Evolutionary conservation across 2,797 vertebrate genomes (phyloP).

Genomic region (Naso thynnoides): DNA sequence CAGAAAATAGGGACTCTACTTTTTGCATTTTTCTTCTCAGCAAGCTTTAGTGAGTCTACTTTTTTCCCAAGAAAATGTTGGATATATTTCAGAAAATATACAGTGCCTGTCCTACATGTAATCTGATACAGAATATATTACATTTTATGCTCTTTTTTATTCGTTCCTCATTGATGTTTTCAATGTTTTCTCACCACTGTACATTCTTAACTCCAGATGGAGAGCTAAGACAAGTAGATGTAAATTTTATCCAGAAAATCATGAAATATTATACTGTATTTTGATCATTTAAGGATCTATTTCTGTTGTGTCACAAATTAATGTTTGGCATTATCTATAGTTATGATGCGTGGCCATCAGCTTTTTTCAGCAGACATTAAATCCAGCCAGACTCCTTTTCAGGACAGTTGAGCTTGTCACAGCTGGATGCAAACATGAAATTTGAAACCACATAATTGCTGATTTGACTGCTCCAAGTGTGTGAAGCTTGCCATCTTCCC

Average conservation of each 20-base stretch:
- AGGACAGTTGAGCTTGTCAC: constrained; percentile 64
- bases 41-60: constrained; percentile 17
- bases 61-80: constrained; percentile 26
- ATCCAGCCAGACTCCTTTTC: constrained; percentile 50
- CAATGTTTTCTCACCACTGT: constrained; percentile 17
- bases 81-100: constrained; percentile 43
- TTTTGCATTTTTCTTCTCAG: constrained; percentile 22
- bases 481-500: constrained; percentile 63
- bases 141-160: constrained; percentile 37
- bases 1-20: constrained; percentile 13
- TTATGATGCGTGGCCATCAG: constrained; percentile 48
- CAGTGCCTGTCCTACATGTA: constrained; percentile 29
- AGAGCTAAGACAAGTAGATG: constrained; percentile 2
- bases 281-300: background rate
- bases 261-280: constrained; percentile 6
- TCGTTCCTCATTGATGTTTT: constrained; percentile 14
- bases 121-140: constrained; percentile 48
- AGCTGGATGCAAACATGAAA: constrained; percentile 70
- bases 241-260: constrained; percentile 11
- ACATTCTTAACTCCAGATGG: constrained; percentile 30
- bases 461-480: constrained; percentile 76
- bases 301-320: constrained; percentile 27
- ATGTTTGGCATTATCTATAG: constrained; percentile 44
- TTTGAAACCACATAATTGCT: constrained; percentile 77
- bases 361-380: constrained; percentile 50